phyloP scores from a whole-genome alignment of 2,797 vertebrate genomes.

The Clarias fuscus region DNA sequence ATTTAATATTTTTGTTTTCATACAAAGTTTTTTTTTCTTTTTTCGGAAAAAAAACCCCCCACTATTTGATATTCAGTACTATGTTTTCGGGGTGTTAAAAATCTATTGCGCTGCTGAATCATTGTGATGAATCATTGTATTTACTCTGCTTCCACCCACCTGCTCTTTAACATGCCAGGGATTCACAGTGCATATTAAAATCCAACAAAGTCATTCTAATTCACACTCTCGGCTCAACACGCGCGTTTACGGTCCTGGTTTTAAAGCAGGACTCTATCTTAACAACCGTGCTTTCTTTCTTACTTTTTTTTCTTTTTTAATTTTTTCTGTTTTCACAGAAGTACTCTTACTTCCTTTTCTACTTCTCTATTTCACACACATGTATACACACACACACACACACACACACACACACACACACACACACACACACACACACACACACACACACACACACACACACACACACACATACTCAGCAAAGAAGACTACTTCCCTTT shows the following conservation, averaged over 20 bases:
- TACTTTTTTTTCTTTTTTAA: no score
- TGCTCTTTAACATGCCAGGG: constrained; percentile 34
- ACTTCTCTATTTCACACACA: background rate
- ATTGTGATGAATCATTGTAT: constrained; percentile 24
- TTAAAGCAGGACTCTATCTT: background rate
- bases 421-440: constrained; percentile 16
- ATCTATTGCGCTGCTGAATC: constrained; percentile 29
- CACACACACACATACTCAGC: constrained; percentile 10
- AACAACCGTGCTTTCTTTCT: background rate
- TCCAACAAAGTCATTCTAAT: constrained; percentile 30
- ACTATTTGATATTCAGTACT: background rate
- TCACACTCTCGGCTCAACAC: background rate
- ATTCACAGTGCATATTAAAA: constrained; percentile 35
- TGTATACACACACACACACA: background rate
- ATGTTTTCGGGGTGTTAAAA: background rate
- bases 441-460: constrained; percentile 23
- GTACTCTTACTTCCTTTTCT: background rate
- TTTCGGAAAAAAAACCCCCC: background rate
- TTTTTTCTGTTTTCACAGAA: background rate
- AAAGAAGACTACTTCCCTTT: constrained; percentile 41
- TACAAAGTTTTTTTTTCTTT: background rate
- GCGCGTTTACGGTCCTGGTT: constrained; percentile 19
- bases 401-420: background rate
- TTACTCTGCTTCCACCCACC: constrained; percentile 36
- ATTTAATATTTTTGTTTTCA: background rate